Conservation (phyloP, 2,113 vertebrate species). For the Odontophorus gujanensis region DNA sequence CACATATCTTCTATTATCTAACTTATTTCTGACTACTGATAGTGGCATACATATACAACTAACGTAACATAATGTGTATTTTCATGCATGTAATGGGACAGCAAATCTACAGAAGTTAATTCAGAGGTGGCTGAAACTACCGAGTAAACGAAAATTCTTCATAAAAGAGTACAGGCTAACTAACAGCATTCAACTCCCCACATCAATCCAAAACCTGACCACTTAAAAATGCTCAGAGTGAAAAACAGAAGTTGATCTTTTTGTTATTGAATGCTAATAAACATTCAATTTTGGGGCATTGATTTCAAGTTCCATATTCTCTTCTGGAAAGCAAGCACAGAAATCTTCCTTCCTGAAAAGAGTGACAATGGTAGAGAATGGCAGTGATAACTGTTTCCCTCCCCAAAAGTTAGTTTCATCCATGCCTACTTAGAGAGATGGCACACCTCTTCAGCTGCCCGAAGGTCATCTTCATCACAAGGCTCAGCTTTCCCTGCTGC, state of each 20-base stretch:
- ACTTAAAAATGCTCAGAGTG: neutral
- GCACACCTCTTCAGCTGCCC: constrained; percentile 90
- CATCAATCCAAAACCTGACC: neutral
- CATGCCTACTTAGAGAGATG: neutral
- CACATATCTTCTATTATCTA: neutral
- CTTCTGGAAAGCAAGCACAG: neutral
- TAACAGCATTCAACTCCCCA: neutral
- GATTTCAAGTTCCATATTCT: neutral
- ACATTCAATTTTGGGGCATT: neutral
- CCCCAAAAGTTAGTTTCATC: neutral
- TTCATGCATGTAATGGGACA: neutral
- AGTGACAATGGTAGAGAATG: neutral
- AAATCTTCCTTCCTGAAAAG: neutral
- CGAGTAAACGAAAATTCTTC: neutral
- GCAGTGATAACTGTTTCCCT: neutral
- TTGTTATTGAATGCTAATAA: neutral
- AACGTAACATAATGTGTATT: neutral
- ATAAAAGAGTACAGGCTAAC: neutral
- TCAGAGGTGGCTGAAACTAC: neutral
- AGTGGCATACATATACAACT: neutral
- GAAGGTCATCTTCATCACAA: constrained; percentile 88
- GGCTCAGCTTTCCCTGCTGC: constrained; percentile 78
- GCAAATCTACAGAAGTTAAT: neutral
- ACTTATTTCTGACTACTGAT: neutral
- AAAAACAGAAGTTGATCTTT: neutral